phyloP scores from a whole-genome alignment of 2,113 vertebrate species.

The Lonchura striata region DNA sequence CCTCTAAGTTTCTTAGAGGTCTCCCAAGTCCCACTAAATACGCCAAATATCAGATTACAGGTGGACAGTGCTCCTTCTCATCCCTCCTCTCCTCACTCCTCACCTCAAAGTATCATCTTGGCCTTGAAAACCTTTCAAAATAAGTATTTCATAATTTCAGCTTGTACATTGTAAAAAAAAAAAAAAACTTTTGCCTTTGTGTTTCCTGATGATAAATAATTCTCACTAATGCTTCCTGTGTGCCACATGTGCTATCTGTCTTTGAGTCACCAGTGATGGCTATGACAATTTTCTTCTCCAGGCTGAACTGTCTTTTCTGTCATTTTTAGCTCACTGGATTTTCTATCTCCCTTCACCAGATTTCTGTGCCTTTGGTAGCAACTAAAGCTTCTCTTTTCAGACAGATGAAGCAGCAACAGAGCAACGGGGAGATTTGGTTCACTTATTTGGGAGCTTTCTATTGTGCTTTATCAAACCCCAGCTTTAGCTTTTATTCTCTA shows the following conservation, averaged over 20 bases:
- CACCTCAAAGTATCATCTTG: background rate
- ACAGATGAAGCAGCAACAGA: background rate
- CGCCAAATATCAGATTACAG: background rate
- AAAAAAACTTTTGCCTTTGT: background rate
- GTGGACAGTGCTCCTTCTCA: background rate
- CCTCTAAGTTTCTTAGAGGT: background rate
- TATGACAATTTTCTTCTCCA: background rate
- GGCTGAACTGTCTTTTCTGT: background rate
- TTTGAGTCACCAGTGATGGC: background rate
- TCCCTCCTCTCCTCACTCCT: background rate
- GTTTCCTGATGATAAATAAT: background rate
- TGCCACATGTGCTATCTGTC: background rate
- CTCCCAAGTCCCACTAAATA: background rate
- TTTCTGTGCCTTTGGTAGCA: background rate
- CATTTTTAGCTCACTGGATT: background rate
- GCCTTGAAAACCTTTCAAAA: background rate
- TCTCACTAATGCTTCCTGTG: background rate
- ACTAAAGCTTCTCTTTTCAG: background rate
- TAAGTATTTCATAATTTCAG: background rate
- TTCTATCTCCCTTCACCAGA: background rate
- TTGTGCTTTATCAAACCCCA: background rate
- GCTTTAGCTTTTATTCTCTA: background rate
- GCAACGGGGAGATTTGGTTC: background rate
- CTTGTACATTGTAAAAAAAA: background rate
- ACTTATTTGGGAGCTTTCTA: background rate